phyloP scores from a whole-genome alignment of 2,797 vertebrate genomes.

The Enteromius paludinosus region DNA sequence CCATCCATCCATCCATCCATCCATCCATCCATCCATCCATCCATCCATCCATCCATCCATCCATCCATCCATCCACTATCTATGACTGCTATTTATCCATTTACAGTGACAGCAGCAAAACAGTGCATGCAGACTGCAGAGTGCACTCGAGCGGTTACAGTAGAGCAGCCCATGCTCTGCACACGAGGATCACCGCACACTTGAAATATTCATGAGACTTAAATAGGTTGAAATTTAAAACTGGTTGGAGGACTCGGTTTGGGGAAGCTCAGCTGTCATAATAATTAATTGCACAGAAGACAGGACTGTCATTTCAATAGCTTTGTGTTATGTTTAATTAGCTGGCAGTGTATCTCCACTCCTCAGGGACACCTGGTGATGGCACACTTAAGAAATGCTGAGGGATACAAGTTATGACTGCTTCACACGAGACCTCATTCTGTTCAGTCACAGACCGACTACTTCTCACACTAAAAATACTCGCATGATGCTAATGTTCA shows the following conservation, averaged over 20 bases:
- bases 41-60: background rate
- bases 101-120: constrained; percentile 3
- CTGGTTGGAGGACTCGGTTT: constrained; percentile 42
- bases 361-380: constrained; percentile 52
- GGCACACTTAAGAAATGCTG: constrained; percentile 25
- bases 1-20: background rate
- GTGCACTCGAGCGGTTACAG: constrained; percentile 4
- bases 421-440: constrained; percentile 38
- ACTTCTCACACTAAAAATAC: constrained; percentile 27
- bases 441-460: constrained; percentile 34
- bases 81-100: background rate
- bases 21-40: accelerated
- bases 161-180: background rate
- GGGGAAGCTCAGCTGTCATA: constrained; percentile 44
- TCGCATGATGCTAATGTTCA: background rate
- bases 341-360: constrained; percentile 52
- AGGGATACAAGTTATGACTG: constrained; percentile 26
- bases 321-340: constrained; percentile 70
- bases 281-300: constrained; percentile 66
- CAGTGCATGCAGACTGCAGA: background rate
- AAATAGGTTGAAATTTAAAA: constrained; percentile 51
- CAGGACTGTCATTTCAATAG: constrained; percentile 56
- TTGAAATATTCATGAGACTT: constrained; percentile 56
- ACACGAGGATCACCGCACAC: background rate
- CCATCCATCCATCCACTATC: accelerated